Base-by-base conservation (phyloP, 2,113 vertebrate species). In the Sander lucioperca region DNA sequence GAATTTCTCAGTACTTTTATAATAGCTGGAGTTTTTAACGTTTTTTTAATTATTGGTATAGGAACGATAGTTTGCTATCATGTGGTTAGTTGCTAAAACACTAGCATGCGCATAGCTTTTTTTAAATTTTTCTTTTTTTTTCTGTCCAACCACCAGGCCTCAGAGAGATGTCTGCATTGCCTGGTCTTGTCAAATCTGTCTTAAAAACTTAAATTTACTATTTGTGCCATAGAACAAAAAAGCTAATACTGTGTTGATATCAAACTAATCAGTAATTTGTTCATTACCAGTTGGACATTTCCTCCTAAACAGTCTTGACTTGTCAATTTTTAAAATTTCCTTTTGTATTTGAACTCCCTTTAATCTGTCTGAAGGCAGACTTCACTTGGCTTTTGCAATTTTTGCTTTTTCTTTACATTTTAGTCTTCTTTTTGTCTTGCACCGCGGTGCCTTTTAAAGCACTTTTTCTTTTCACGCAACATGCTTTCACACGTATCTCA, bases 401-500 rank as follows among this genome's bases (percentile, higher is more conserved):
- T 45, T 66, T 68, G 23, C 16, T 43, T 19, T 63, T 72, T 82
- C 47, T 84, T 43, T 33, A 36, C 65, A 33, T 30, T 50, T 14
- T 57, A 66, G 47, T 33, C 18, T 59, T 33, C 18, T 59, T 45
- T 14, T 65, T 51, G 45, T 57, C 74, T 70, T 59, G 79, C 80
- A 72, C 79, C 64, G 2, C 64, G 14, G 64, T 86, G 82, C 79
- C 61, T 27, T 25, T 82, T 80, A 23, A 57, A 82, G 80, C 88
- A 79, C 80, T 87, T 86, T 75, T 43, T 63, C 18, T 39, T 65
- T 47, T 57, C 33, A 30, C 47, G 53, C 33, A 21, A 21, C 51
- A 43, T 69, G 45, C 70, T 51, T 57, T 47, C 6, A 18, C 30
- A 54, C 23, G 18, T 15, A 19, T 88, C 79, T 88, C 88, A 86